Base-by-base conservation (phyloP, 2,888 invertebrate species). In the Pollenia griseotomentosa region DNA sequence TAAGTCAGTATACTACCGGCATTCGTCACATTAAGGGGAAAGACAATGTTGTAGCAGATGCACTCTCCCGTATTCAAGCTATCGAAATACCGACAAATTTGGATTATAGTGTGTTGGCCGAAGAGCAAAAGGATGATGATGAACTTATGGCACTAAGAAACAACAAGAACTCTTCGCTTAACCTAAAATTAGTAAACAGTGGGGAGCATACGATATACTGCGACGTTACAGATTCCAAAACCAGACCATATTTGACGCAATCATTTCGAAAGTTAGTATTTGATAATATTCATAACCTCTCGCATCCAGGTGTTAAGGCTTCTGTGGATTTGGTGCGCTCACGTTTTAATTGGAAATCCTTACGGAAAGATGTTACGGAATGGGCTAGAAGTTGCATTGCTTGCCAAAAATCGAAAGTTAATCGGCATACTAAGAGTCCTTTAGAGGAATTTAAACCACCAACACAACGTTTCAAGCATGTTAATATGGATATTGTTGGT, bases 401-500 rank as follows among this genome's bases (percentile, higher is more conserved):
- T 9, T 81, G 80, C 14, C 80, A 83, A 19, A 23, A 40, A 16
- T 78, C 83, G 7, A 86, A 86, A 46, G 14, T 79, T n/a, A n/a
- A 33, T 11, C 68, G 85, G 10, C 80, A 85, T 48, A 81, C 70
- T 9, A 80, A 42, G 16, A 71, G 63, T 55, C 23, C 11, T 23
- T 23, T 23, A 2, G 2, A 2, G 23, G 23, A 23, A 44, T 63
- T 77, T 42, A 23, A 19, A 42, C 55, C 63, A 19, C 51, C 73
- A 55, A 65, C 63, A 10, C 19, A 73, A 53, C 73, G 66, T 48
- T 82, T 82, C 16, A 48, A 55, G 6, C 57, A 74, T n/a, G 46
- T 81, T 19, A 19, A 82, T 61, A 68, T 83, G 5, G 75, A 83
- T 61, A 68, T 83, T 48, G 68, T 83, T 59, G 68, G 82, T 9